phyloP scores from a whole-genome alignment of 2,797 vertebrate genomes.

The Remorina albescens region DNA sequence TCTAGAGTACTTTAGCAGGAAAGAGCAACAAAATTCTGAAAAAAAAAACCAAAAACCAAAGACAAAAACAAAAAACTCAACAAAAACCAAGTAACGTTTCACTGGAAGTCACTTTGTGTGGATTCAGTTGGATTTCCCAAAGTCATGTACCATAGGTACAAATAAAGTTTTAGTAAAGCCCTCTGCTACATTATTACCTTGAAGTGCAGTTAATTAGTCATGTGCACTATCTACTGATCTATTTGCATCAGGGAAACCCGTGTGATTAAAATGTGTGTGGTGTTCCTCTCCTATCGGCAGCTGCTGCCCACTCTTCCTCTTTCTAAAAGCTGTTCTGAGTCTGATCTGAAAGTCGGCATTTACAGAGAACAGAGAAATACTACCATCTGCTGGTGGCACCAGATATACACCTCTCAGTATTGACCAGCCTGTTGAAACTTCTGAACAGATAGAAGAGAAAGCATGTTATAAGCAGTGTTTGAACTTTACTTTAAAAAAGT shows the following conservation, averaged over 20 bases:
- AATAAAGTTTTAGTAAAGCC: not conserved
- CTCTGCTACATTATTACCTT: not conserved
- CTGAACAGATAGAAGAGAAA: not conserved
- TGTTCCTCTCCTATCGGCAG: slow-evolving; percentile 18
- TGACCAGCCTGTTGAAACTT: not conserved
- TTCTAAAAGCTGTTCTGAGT: slow-evolving; percentile 28
- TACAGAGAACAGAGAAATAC: slow-evolving; percentile 1
- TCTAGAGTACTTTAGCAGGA: slow-evolving; percentile 16
- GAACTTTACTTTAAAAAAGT: too few relatives aligned
- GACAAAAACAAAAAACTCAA: not conserved
- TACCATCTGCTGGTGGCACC: slow-evolving; percentile 35
- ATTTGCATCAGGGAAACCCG: slow-evolving; percentile 58
- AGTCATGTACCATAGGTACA: not conserved
- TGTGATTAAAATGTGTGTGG: slow-evolving; percentile 13
- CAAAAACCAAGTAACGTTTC: slow-evolving; percentile 4
- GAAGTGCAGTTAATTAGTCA: slow-evolving; percentile 30
- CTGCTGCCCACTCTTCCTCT: slow-evolving; percentile 53
- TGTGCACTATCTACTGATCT: slow-evolving; percentile 11
- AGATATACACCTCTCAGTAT: not conserved
- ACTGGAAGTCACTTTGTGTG: slow-evolving; percentile 6
- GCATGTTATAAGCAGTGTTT: not conserved
- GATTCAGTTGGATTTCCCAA: slow-evolving; percentile 6
- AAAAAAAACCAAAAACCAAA: slow-evolving; percentile 2
- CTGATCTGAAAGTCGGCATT: not conserved
- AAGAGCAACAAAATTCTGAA: not conserved